Percentiles rank a stretch among this genome's conserved stretches.
Evolutionary conservation across 2,113 vertebrate genomes (phyloP).

Genomic region (Turdus rufiventris): DNA sequence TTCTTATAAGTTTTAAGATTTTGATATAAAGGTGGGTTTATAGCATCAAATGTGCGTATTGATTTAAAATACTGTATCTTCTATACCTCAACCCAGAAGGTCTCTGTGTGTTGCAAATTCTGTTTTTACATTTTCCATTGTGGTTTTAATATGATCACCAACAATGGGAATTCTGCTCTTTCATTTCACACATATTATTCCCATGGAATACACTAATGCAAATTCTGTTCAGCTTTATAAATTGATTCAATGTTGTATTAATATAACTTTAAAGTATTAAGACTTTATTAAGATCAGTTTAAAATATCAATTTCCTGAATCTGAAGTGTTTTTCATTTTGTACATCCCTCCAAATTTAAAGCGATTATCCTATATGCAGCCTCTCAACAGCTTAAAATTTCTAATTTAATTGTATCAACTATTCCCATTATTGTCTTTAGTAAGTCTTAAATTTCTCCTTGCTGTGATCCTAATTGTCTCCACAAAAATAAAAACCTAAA

Average conservation of each 20-base stretch:
- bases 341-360: neutral
- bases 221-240: neutral
- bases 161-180: neutral
- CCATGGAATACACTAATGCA: neutral
- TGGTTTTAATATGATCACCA: neutral
- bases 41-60: neutral
- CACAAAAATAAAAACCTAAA: neutral
- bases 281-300: neutral
- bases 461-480: neutral
- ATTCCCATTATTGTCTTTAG: neutral
- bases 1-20: neutral
- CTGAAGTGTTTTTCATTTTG: neutral
- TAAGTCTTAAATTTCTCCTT: neutral
- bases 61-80: neutral
- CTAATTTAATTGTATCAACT: neutral
- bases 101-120: neutral
- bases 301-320: neutral
- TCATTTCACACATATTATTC: neutral
- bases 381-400: neutral
- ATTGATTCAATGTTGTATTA: neutral
- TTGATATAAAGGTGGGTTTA: neutral
- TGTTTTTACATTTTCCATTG: neutral
- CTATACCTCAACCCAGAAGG: neutral
- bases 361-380: neutral
- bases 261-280: neutral